Percentiles rank a stretch among this genome's conserved stretches.
Evolutionary conservation across 2,113 vertebrate species (phyloP).

Genomic region (Grammomys dolichurus): DNA sequence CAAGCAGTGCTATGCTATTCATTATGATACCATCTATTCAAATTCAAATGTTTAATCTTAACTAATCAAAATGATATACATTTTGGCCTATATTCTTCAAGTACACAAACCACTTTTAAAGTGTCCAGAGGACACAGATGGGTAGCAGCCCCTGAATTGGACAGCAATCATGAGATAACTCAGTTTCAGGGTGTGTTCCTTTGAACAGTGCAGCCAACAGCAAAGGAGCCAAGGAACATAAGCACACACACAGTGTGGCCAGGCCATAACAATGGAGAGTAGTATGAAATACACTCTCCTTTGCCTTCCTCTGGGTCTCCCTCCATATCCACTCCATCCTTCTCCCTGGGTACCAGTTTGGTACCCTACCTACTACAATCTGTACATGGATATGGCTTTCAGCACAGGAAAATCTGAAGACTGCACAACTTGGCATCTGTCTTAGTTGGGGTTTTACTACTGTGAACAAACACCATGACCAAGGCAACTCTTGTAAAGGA

Average conservation of each 20-base stretch:
- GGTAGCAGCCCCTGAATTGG: background rate
- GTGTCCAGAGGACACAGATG: background rate
- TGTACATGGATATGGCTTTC: background rate
- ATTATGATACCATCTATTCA: background rate
- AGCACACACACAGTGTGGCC: accelerated
- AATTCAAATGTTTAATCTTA: background rate
- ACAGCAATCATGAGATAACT: background rate
- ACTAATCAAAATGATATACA: slow-evolving; percentile 1
- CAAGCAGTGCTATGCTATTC: background rate
- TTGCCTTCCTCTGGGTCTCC: background rate
- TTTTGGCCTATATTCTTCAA: background rate
- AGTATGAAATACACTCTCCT: background rate
- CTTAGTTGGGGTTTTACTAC: too few relatives aligned
- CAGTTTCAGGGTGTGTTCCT: background rate
- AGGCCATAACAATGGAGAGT: background rate
- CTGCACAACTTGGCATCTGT: background rate
- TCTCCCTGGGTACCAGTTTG: background rate
- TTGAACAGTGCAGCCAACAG: background rate
- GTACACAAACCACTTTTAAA: background rate
- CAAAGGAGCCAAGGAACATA: background rate
- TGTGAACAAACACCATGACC: too few relatives aligned
- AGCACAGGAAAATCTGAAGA: background rate
- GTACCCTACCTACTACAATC: background rate
- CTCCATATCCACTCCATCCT: background rate
- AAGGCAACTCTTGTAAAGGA: too few relatives aligned